These are phyloP conservation scores for Drosophila ogumai DNA, from an alignment of 1,140 invertebrate genomes.

Conservation along the genomic window DNA sequence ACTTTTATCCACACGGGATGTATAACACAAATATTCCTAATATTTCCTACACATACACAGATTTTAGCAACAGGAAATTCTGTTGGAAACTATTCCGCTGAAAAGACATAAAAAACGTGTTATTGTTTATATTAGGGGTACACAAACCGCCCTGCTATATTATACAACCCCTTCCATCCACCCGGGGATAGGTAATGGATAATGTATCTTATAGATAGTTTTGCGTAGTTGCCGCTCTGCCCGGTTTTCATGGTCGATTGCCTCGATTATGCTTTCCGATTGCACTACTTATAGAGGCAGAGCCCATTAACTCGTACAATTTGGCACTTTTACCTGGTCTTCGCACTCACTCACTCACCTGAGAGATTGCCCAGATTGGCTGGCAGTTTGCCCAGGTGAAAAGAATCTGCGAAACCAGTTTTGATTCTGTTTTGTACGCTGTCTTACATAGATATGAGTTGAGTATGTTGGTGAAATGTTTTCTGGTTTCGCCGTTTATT, in stretches of 20 bases:
- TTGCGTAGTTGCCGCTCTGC: constrained; percentile 33
- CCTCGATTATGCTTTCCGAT: constrained; percentile 69
- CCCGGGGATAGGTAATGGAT: background rate
- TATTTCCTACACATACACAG: constrained; percentile 5
- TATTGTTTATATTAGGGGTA: constrained; percentile 46
- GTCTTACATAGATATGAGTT: constrained; percentile 41
- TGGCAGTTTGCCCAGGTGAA: constrained; percentile 35
- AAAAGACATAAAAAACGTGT: constrained; percentile 51
- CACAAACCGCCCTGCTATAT: constrained; percentile 1
- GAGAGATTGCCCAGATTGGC: constrained; percentile 26
- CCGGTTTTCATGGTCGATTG: constrained; percentile 71
- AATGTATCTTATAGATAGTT: constrained; percentile 70
- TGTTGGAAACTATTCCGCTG: constrained; percentile 27
- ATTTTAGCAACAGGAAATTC: constrained; percentile 49
- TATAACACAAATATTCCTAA: constrained; percentile 2
- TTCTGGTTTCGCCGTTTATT: constrained; percentile 55
- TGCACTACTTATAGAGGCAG: constrained; percentile 35
- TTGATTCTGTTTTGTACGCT: constrained; percentile 20
- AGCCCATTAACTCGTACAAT: constrained; percentile 55
- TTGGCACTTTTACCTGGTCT: constrained; percentile 68
- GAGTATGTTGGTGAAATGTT: constrained; percentile 32
- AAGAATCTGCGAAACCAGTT: constrained; percentile 61
- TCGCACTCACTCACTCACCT: constrained; percentile 12
- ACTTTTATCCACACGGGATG: background rate
- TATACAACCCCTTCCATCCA: background rate